These are phyloP conservation scores for Drosophila busckii DNA, from an alignment of 1,140 invertebrate species.

Conservation along the genomic window DNA sequence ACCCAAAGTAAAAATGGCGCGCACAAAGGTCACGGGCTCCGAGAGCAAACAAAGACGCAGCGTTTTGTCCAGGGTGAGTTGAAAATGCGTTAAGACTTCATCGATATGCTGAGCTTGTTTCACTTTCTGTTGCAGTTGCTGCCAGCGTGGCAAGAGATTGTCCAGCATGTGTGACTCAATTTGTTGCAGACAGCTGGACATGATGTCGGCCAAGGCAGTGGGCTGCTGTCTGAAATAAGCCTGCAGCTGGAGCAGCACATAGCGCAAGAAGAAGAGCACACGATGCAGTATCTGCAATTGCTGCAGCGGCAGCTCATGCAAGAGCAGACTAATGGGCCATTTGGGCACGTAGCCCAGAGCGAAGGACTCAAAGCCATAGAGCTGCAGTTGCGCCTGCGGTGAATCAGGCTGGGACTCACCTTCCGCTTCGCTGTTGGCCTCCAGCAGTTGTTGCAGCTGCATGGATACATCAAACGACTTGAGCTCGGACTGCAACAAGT, in stretches of 20 bases:
- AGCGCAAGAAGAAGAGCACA: constrained; percentile 40
- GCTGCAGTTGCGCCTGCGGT: neutral
- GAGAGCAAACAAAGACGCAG: constrained; percentile 24
- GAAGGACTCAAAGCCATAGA: constrained; percentile 41
- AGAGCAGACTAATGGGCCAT: constrained; percentile 50
- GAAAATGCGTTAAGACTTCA: constrained; percentile 23
- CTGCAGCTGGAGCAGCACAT: constrained; percentile 28
- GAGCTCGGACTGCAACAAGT: constrained; percentile 34
- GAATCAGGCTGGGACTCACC: too few relatives aligned
- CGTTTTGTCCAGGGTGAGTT: constrained; percentile 21
- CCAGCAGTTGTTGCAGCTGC: constrained; percentile 9
- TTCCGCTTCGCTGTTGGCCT: neutral
- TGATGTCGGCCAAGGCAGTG: constrained; percentile 15
- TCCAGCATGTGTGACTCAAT: constrained; percentile 52
- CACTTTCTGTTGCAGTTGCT: neutral
- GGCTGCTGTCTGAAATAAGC: neutral
- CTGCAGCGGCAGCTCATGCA: constrained; percentile 24
- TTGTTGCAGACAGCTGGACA: constrained; percentile 24
- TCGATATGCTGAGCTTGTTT: constrained; percentile 31
- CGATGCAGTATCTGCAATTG: constrained; percentile 53
- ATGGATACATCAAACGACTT: constrained; percentile 26
- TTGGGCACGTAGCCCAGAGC: constrained; percentile 35
- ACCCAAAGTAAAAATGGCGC: constrained; percentile 41
- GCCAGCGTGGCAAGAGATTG: constrained; percentile 35
- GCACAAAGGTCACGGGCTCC: constrained; percentile 27